Percentiles rank a stretch among this genome's conserved stretches.
These are phyloP conservation scores for Rachycentron canadum DNA, from an alignment of 2,797 vertebrate genomes.

Conservation along the genomic window DNA sequence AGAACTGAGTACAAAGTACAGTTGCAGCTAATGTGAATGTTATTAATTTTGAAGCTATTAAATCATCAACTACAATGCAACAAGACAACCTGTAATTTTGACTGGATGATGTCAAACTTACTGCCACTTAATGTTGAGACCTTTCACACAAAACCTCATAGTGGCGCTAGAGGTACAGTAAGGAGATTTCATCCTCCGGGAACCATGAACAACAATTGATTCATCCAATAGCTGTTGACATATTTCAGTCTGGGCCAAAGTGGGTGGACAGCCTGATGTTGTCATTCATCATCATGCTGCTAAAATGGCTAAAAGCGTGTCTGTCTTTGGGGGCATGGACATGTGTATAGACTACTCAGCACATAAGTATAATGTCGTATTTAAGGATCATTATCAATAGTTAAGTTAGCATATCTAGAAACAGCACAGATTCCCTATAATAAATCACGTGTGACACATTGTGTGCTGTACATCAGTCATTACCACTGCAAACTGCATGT, in stretches of 20 bases:
- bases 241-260: background rate
- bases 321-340: background rate
- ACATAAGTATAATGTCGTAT: background rate
- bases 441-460: background rate
- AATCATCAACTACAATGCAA: background rate
- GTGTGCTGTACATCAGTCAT: background rate
- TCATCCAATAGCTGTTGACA: background rate
- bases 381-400: background rate
- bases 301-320: background rate
- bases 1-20: background rate
- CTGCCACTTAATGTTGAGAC: background rate
- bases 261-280: too few species aligned
- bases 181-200: background rate
- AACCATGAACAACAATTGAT: background rate
- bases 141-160: constrained; percentile 15
- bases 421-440: background rate
- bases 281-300: too few species aligned
- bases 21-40: background rate
- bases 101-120: background rate
- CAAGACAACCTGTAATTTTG: background rate
- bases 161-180: background rate
- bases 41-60: background rate
- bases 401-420: background rate
- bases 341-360: background rate
- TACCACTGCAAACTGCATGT: background rate